Conservation (phyloP, 1,140 invertebrate species). For the Heliconius melpomene region DNA sequence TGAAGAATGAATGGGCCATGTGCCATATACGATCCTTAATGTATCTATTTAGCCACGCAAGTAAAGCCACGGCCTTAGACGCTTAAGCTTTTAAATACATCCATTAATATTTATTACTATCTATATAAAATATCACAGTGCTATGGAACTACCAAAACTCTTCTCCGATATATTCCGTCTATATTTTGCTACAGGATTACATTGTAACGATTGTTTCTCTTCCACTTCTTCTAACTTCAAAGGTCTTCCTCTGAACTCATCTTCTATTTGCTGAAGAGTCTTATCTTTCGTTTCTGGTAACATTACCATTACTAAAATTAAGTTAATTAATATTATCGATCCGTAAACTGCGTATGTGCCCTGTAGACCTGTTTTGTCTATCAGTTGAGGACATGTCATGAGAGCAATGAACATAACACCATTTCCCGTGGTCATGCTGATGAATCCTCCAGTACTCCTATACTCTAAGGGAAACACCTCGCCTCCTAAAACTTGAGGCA, state of each 20-base stretch:
- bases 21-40: no score
- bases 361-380: slow-evolving; percentile 45
- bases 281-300: slow-evolving; percentile 64
- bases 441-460: slow-evolving; percentile 52
- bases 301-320: slow-evolving; percentile 50
- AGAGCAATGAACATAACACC: slow-evolving; percentile 45
- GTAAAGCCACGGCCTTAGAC: no score
- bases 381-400: slow-evolving; percentile 50
- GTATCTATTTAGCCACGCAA: no score
- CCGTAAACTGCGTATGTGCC: slow-evolving; percentile 58
- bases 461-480: slow-evolving; percentile 64
- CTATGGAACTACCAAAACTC: slow-evolving; percentile 35
- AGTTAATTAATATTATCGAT: slow-evolving; percentile 44
- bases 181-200: slow-evolving; percentile 41
- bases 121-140: slow-evolving; percentile 4
- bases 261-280: slow-evolving; percentile 67
- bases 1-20: no score
- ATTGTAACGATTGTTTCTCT: slow-evolving; percentile 46
- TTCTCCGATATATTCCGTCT: slow-evolving; percentile 52
- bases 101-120: no score
- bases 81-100: no score
- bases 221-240: slow-evolving; percentile 49
- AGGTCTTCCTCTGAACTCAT: slow-evolving; percentile 56
- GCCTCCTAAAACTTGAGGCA: slow-evolving; percentile 62
- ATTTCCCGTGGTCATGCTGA: slow-evolving; percentile 41